phyloP scores from a whole-genome alignment of 2,888 invertebrate genomes.

The Cabera pusaria region DNA sequence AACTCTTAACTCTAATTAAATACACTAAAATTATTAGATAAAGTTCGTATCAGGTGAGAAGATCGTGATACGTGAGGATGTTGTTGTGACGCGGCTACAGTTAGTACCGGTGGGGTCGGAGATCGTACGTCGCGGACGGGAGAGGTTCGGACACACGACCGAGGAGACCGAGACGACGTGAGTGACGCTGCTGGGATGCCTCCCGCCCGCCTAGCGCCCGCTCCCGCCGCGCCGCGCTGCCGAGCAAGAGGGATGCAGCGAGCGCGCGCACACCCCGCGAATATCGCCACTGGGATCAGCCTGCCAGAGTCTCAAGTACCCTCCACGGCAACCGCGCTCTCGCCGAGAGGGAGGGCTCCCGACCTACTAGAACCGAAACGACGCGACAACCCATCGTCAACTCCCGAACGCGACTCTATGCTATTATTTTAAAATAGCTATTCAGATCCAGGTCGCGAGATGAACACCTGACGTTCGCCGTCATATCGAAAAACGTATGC shows the following conservation, averaged over 20 bases:
- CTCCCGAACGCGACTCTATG: conserved; percentile 46
- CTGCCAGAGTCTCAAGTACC: conserved; percentile 75
- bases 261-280: conserved; percentile 61
- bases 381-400: conserved; percentile 41
- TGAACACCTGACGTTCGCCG: conserved; percentile 82
- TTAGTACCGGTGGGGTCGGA: conserved; percentile 71
- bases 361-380: conserved; percentile 44
- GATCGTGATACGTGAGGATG: conserved; percentile 41
- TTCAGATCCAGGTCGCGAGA: conserved; percentile 52
- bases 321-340: conserved; percentile 63
- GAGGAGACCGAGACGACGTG: conserved; percentile 76
- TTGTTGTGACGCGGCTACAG: conserved; percentile 54
- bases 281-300: conserved; percentile 74
- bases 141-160: conserved; percentile 77
- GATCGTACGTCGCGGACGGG: conserved; percentile 76
- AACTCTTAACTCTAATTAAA: conserved; percentile 37
- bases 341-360: conserved; percentile 75
- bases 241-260: conserved; percentile 79
- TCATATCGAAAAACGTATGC: conserved; percentile 80
- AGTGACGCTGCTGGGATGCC: conserved; percentile 70
- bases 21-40: conserved; percentile 37
- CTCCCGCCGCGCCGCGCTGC: conserved; percentile 54
- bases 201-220: conserved; percentile 65
- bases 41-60: conserved; percentile 26
- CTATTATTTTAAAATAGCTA: conserved; percentile 53